Conservation (phyloP, 1,140 invertebrate genomes). For the Vanessa tameamea region DNA sequence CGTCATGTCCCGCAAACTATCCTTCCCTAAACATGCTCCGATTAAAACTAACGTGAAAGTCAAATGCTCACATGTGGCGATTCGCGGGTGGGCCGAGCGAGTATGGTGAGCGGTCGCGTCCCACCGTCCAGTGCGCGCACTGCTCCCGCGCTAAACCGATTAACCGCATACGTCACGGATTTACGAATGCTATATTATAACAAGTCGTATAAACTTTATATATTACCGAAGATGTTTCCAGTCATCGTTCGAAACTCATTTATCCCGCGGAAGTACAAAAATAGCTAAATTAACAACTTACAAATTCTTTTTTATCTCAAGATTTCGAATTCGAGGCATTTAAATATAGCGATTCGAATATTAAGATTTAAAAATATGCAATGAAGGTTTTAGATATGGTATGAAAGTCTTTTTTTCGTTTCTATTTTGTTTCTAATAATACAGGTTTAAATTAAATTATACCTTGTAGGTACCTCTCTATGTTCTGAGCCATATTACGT, state of each 20-base stretch:
- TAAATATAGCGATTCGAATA: neutral
- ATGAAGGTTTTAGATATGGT: neutral
- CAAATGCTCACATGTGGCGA: constrained; percentile 49
- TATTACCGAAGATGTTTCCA: constrained; percentile 45
- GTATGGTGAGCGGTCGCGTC: constrained; percentile 47
- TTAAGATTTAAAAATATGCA: neutral
- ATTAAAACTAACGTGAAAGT: constrained; percentile 36
- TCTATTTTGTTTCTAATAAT: neutral
- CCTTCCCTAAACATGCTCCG: constrained; percentile 21
- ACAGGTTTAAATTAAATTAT: constrained; percentile 26
- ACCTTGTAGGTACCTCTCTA: constrained; percentile 34
- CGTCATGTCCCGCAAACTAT: constrained; percentile 42
- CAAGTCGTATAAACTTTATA: constrained; percentile 56
- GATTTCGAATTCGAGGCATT: neutral
- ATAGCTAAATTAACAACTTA: constrained; percentile 38
- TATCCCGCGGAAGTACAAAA: constrained; percentile 48
- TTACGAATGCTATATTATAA: constrained; percentile 54
- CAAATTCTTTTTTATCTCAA: constrained; percentile 2
- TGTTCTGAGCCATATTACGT: constrained; percentile 41
- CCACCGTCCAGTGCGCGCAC: constrained; percentile 53
- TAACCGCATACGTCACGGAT: constrained; percentile 65
- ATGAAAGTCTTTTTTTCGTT: neutral
- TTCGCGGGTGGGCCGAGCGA: constrained; percentile 60
- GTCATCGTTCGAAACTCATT: constrained; percentile 47
- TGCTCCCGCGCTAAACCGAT: constrained; percentile 65